Conservation (phyloP, 2,888 invertebrate genomes). For the Brachyptera putata region DNA sequence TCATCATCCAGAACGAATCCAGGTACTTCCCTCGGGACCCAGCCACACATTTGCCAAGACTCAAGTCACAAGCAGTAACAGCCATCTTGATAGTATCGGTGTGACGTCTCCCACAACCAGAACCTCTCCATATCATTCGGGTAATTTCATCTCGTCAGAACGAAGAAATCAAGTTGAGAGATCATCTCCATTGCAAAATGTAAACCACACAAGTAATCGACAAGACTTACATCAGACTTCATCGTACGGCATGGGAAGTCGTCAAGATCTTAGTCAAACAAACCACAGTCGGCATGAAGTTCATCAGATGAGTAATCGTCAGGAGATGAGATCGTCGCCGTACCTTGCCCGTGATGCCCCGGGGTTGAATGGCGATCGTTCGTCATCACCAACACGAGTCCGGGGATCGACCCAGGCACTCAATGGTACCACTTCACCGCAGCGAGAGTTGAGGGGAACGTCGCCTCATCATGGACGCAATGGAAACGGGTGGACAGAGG, state of each 20-base stretch:
- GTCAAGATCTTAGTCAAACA: neutral
- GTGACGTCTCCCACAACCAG: neutral
- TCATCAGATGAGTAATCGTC: neutral
- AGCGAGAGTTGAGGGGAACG: constrained; percentile 32
- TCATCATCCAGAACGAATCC: constrained; percentile 34
- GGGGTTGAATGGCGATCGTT: neutral
- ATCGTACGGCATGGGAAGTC: constrained; percentile 29
- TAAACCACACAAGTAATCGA: constrained; percentile 4
- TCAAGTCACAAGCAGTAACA: constrained; percentile 11
- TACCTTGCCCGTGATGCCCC: constrained; percentile 19
- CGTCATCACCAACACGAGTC: neutral
- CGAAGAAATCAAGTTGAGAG: constrained; percentile 2
- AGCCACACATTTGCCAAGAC: constrained; percentile 32
- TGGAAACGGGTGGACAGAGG: constrained; percentile 33
- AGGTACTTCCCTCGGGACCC: constrained; percentile 38
- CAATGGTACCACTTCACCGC: neutral
- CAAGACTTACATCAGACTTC: constrained; percentile 9
- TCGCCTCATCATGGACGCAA: constrained; percentile 39
- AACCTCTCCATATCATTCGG: constrained; percentile 16
- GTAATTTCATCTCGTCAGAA: constrained; percentile 14
- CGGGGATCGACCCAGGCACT: neutral
- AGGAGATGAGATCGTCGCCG: neutral
- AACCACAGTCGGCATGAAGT: neutral
- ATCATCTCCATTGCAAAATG: neutral
- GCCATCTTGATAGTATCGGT: constrained; percentile 19